A percentile compares a stretch with the other conserved stretches of the same genome.
Evolutionary conservation across 1,140 invertebrate genomes (phyloP).

Genomic region (Dysdera silvatica): DNA sequence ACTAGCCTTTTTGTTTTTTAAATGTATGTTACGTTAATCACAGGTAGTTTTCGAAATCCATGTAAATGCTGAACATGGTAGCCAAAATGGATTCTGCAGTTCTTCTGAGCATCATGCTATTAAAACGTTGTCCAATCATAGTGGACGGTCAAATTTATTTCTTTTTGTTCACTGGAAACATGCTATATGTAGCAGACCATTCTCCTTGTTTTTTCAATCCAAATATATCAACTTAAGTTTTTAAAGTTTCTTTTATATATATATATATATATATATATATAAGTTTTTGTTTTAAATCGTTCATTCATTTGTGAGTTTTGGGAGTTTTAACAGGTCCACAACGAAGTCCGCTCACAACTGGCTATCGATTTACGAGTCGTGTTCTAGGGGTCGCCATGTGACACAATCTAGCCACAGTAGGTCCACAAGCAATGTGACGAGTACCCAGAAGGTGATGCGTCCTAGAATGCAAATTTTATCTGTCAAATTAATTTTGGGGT

Average conservation of each 20-base stretch:
- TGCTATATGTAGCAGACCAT: no score
- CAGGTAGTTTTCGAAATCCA: constrained; percentile 1
- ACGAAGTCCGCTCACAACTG: constrained; percentile 25
- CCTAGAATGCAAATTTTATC: not conserved
- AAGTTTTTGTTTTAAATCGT: constrained; percentile 12
- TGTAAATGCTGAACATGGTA: no score
- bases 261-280: constrained; percentile 4
- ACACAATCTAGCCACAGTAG: constrained; percentile 7
- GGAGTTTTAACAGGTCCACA: constrained; percentile 30
- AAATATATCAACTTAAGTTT: constrained; percentile 15
- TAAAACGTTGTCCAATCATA: constrained; percentile 25
- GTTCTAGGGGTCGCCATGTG: not conserved
- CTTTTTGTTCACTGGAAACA: not conserved
- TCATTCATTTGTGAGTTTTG: no score
- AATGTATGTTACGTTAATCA: not conserved
- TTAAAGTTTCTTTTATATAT: constrained; percentile 16
- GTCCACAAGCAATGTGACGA: constrained; percentile 19
- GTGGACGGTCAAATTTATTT: constrained; percentile 21
- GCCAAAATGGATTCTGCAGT: no score
- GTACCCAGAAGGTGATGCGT: not conserved
- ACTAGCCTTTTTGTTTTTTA: not conserved
- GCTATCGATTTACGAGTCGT: constrained; percentile 23
- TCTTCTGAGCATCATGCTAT: constrained; percentile 18
- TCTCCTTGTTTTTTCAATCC: constrained; percentile 6
- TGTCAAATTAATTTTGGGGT: not conserved